Percentiles rank a stretch among this genome's conserved stretches.
Evolutionary conservation across 2,113 vertebrate genomes (phyloP).

Genomic region (Heterotis niloticus): DNA sequence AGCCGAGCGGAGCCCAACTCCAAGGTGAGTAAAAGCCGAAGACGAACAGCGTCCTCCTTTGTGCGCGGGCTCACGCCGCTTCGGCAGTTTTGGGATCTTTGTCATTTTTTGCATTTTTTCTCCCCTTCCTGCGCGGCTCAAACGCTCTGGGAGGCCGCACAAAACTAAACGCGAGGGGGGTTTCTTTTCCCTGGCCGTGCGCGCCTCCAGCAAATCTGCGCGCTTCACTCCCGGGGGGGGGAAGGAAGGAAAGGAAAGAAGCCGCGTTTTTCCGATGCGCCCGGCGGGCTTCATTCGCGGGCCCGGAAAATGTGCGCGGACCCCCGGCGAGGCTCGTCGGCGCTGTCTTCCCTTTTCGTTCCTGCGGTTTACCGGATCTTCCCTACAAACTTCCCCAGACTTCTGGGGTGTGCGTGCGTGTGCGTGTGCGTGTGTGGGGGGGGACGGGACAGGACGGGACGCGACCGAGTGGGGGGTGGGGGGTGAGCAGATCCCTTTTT

Average conservation of each 20-base stretch:
- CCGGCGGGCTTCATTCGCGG: slow-evolving; percentile 18
- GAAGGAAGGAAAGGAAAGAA: not conserved
- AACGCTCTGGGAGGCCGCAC: slow-evolving; percentile 20
- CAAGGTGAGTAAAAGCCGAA: slow-evolving; percentile 49
- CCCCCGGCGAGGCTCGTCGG: slow-evolving; percentile 9
- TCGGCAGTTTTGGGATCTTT: slow-evolving; percentile 66
- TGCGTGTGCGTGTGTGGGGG: too few relatives aligned
- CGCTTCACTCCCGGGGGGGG: not conserved
- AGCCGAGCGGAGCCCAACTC: not conserved
- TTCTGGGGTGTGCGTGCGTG: too few relatives aligned
- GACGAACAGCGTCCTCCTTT: slow-evolving; percentile 27
- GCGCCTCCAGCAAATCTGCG: slow-evolving; percentile 7
- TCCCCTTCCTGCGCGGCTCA: slow-evolving; percentile 34
- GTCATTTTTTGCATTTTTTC: slow-evolving; percentile 60
- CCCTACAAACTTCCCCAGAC: slow-evolving; percentile 23
- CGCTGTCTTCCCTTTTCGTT: slow-evolving; percentile 8
- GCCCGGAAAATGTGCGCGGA: slow-evolving; percentile 7
- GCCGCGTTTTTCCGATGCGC: not conserved
- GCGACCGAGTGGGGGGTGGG: too few relatives aligned
- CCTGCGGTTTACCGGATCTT: slow-evolving; percentile 19
- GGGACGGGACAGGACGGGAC: too few relatives aligned
- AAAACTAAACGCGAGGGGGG: slow-evolving; percentile 15
- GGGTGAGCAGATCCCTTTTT: slow-evolving; percentile 15
- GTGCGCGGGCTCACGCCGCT: slow-evolving; percentile 60
- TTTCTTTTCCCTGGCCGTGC: slow-evolving; percentile 11